Evolutionary conservation across 2,888 invertebrate species (phyloP).

Genomic region (Smittia sp.): DNA sequence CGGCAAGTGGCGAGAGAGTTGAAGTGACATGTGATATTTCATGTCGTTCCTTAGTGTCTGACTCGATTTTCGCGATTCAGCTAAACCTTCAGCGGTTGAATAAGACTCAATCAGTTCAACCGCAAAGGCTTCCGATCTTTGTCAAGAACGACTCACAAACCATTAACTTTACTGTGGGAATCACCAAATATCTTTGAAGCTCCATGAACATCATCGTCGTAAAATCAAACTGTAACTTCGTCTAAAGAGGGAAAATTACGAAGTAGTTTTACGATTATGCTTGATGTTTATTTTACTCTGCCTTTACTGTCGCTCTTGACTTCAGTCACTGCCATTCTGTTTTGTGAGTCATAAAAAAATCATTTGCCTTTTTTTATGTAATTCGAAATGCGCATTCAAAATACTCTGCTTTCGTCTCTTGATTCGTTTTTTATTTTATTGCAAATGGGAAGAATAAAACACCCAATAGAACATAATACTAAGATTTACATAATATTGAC

Average conservation of each 20-base stretch:
- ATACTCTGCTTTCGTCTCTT: background rate
- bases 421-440: slow-evolving; percentile 31
- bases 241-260: background rate
- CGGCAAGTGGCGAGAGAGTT: too few species aligned
- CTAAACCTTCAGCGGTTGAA: too few species aligned
- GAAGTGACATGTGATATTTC: too few species aligned
- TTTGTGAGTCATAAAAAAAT: slow-evolving; percentile 20
- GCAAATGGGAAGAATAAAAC: slow-evolving; percentile 22
- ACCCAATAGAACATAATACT: slow-evolving; percentile 36
- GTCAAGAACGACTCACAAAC: background rate
- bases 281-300: background rate
- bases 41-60: too few species aligned
- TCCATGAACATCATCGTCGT: slow-evolving; percentile 5
- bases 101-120: too few species aligned
- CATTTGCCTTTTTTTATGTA: slow-evolving; percentile 22
- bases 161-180: background rate
- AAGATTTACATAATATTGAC: slow-evolving; percentile 39
- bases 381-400: background rate
- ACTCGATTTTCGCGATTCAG: too few species aligned
- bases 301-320: background rate
- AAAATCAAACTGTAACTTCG: slow-evolving; percentile 16
- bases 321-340: background rate
- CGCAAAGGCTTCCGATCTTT: background rate
- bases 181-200: background rate
- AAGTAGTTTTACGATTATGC: slow-evolving; percentile 10